Evolutionary conservation across 2,797 vertebrate genomes (phyloP), one percentile per base, ranked within the genome.

Genomic region (Notolepis coatsorum): DNA sequence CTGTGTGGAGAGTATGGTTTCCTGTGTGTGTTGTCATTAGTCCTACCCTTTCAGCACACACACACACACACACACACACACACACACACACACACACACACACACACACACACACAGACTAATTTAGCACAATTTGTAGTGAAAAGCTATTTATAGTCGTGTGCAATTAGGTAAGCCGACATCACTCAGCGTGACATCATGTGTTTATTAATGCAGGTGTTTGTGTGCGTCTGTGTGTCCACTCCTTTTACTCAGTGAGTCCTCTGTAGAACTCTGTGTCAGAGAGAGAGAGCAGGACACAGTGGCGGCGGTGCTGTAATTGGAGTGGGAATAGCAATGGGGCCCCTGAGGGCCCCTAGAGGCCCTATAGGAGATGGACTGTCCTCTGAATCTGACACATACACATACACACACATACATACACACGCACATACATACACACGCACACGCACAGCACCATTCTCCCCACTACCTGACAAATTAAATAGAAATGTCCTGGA

Each of bases 301-400:
- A 56, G 71, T 68, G 66, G 63, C 77, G 46, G 71, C 28, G 2
- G 64, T 51, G 66, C 50, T 71, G 65, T 86, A 86, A 86, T 89
- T 89, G 79, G 68, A 84, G 72, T 77, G 80, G 75, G 83, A 87
- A 56, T 80, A 76, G 58, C 53, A 38, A 55, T 55, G 43, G 71
- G 77, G 70, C 64, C 81, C 76, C 66, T 41, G 46, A 70, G 73
- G 65, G 78, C 75, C 80, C 68, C 74, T 30, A 5, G 72, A 70
- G 81, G 71, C 51, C 78, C 55, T 23, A n/a, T n/a, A 23, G 69
- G 67, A 8, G 21, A 75, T 68, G 79, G 69, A 76, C 82, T 73
- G 83, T 81, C 76, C 77, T 84, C 75, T 80, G 43, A 65, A 73
- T 63, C 61, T 79, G 71, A 75, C 62, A 74, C 49, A 69, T 18